A percentile compares a stretch with the other conserved stretches of the same genome.
phyloP scores from a whole-genome alignment of 2,888 invertebrate species.

The Chesias legatella region DNA sequence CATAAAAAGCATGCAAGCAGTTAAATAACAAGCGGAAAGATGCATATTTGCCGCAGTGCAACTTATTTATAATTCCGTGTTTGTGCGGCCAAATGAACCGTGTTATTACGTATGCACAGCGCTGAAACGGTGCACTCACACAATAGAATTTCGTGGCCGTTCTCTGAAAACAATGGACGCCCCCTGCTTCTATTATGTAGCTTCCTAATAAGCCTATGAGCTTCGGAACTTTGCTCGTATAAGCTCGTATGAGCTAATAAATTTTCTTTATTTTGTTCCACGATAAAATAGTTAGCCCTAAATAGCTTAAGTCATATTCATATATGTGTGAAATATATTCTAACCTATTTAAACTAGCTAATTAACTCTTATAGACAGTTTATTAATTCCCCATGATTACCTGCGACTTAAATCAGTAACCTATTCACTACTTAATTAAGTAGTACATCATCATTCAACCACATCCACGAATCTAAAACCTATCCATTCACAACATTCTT shows the following conservation, averaged over 20 bases:
- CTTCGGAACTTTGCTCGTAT: slow-evolving; percentile 19
- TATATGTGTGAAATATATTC: no score
- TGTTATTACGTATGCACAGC: slow-evolving; percentile 57
- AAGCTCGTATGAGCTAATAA: slow-evolving; percentile 7
- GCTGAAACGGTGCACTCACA: slow-evolving; percentile 35
- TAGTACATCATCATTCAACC: not conserved
- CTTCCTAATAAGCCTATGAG: slow-evolving; percentile 33
- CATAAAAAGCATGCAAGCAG: no score
- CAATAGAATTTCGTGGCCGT: slow-evolving; percentile 60
- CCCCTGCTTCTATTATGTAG: slow-evolving; percentile 29
- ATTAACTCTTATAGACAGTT: no score
- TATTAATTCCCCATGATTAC: no score
- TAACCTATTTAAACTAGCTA: no score
- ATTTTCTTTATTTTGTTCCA: not conserved
- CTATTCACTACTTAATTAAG: not conserved
- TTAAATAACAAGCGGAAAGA: slow-evolving; percentile 10
- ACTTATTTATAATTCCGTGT: slow-evolving; percentile 43
- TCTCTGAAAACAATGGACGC: slow-evolving; percentile 53
- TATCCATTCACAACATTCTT: slow-evolving; percentile 18
- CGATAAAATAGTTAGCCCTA: no score
- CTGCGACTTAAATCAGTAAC: not conserved
- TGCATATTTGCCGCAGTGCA: slow-evolving; percentile 17
- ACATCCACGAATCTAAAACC: slow-evolving; percentile 11
- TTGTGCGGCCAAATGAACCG: slow-evolving; percentile 45
- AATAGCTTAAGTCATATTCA: no score